Base-by-base conservation (phyloP, 2,113 vertebrate genomes). In the Pelvicachromis taeniatus region DNA sequence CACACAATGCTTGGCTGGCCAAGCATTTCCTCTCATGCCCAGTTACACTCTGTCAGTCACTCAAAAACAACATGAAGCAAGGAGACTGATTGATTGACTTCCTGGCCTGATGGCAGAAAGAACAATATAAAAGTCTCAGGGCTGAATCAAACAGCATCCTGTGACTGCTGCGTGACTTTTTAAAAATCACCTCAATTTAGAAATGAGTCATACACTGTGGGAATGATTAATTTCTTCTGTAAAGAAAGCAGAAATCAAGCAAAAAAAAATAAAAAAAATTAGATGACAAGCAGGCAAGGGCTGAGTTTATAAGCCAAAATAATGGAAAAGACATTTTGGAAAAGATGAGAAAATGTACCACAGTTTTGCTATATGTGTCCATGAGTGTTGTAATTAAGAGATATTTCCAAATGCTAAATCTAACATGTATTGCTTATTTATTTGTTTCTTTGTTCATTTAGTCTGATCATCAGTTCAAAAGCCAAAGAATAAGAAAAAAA, bases 21-120 rank as follows among this genome's bases (percentile, higher is more conserved):
- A 65, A 83, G 92, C 90, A 3, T 86, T 70, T 85, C 81, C 58
- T 81, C 56, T 58, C 70, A 86, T 19, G 23, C 26, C 77, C 52
- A 54, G 81, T 78, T 63, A 35, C 40, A 82, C 38, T 31, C 80
- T 9, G 70, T 91, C 89, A 83, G 75, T 93, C 91, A 81, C 56
- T 88, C 87, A 80, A 29, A 56, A 81, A 42, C 48, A 42, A 81
- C 65, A 58, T 21, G 65, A 55, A 70, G 79, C 23, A 33, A 56
- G 56, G 21, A 21, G 55, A 50, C 45, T 61, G 82, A 86, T 53
- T 81, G 86, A 87, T 21, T 50, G 88, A 85, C 61, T 68, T 61
- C 23, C 59, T 55, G 65, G 78, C 19, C 73, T 8, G 29, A 55
- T 19, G 19, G 77, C 58, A 54, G n/a, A 73, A 53, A 42, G 42